A percentile compares a stretch with the other conserved stretches of the same genome.
Evolutionary conservation across 1,140 invertebrate species (phyloP).

Genomic region (Pantala flavescens): DNA sequence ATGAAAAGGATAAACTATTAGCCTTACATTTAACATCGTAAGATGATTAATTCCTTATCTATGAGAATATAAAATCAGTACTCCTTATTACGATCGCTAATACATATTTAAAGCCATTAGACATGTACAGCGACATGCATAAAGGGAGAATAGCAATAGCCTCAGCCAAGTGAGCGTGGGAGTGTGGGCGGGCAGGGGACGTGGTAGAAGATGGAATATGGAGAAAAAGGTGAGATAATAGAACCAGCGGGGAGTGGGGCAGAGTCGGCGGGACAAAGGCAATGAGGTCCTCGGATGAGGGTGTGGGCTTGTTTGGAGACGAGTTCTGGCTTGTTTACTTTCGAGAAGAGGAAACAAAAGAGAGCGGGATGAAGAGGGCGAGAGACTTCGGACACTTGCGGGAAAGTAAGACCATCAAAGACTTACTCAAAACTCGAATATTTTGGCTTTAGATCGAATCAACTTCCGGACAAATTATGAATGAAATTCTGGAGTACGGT

Average conservation of each 20-base stretch:
- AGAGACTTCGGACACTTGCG: background rate
- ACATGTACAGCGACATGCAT: background rate
- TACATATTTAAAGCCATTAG: too few species aligned
- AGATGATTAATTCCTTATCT: too few species aligned
- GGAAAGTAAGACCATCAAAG: background rate
- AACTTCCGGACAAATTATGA: too few species aligned
- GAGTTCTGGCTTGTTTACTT: background rate
- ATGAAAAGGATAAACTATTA: too few species aligned
- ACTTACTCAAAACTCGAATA: too few species aligned
- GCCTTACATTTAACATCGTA: too few species aligned
- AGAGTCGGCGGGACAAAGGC: background rate
- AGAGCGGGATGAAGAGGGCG: background rate
- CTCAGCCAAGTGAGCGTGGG: background rate
- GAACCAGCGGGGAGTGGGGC: background rate
- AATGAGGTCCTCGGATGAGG: background rate
- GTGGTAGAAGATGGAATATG: background rate
- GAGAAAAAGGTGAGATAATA: background rate
- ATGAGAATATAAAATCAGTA: too few species aligned
- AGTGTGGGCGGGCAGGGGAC: conserved; percentile 4
- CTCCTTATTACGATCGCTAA: too few species aligned
- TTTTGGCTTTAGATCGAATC: too few species aligned
- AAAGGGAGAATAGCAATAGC: background rate
- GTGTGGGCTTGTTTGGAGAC: background rate
- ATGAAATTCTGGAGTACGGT: too few species aligned
- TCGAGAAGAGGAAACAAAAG: background rate